Evolutionary conservation across 2,113 vertebrate species (phyloP).

Genomic region (Mus pahari): DNA sequence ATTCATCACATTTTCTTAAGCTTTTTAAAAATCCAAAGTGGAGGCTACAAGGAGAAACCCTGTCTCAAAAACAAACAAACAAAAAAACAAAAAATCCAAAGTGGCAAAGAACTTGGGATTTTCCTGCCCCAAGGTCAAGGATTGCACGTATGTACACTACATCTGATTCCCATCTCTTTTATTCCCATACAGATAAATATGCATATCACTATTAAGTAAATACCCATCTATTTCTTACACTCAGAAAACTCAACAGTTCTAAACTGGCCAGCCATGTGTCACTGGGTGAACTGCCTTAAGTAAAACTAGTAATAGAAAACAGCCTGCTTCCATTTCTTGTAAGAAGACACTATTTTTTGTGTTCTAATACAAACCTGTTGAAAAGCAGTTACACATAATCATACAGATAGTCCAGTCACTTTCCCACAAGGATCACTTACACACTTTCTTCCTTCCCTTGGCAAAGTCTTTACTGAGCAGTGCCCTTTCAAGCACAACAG

Average conservation of each 20-base stretch:
- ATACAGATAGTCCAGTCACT: neutral
- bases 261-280: neutral
- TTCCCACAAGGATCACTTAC: neutral
- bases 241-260: neutral
- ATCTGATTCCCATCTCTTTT: conserved; percentile 2
- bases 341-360: neutral
- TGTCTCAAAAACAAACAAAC: too few species aligned
- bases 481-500: neutral
- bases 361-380: conserved; percentile 7
- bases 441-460: neutral
- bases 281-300: neutral
- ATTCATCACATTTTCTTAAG: neutral
- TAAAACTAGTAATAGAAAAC: conserved; percentile 38
- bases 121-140: neutral
- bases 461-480: neutral
- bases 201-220: neutral
- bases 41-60: too few species aligned
- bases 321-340: neutral
- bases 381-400: neutral
- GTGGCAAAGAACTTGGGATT: neutral
- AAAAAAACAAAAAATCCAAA: neutral
- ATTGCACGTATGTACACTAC: neutral
- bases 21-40: neutral
- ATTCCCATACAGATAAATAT: neutral
- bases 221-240: neutral